phyloP scores from a whole-genome alignment of 2,797 vertebrate species.

The Sparidentex hasta region DNA sequence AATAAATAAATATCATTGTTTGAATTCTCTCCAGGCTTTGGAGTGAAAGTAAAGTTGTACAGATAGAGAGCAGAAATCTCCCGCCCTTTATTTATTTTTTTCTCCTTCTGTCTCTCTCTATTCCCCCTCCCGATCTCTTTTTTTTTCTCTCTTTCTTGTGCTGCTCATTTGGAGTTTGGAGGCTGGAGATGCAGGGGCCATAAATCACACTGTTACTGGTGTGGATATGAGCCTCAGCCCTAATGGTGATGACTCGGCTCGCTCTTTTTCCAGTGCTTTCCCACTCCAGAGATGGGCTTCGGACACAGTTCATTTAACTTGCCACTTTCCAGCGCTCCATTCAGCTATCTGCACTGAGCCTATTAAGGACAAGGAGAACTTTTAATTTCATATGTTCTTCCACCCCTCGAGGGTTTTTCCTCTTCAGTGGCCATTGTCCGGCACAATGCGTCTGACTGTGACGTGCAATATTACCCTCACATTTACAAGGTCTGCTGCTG shows the following conservation, averaged over 20 bases:
- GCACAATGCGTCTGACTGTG: conserved; percentile 55
- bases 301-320: conserved; percentile 87
- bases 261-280: conserved; percentile 79
- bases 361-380: conserved; percentile 82
- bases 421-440: conserved; percentile 69
- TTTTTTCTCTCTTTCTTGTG: conserved; percentile 46
- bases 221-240: conserved; percentile 78
- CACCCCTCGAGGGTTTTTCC: conserved; percentile 72
- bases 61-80: conserved; percentile 58
- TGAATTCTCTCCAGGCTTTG: conserved; percentile 46
- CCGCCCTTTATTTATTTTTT: neutral
- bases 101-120: conserved; percentile 45
- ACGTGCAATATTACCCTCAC: conserved; percentile 53
- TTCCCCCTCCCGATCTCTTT: conserved; percentile 58
- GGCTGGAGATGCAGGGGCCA: conserved; percentile 73
- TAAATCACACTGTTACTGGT: conserved; percentile 83
- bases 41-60: conserved; percentile 69
- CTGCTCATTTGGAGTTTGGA: conserved; percentile 80
- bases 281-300: conserved; percentile 82
- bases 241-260: conserved; percentile 85
- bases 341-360: conserved; percentile 77
- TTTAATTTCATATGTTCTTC: conserved; percentile 86
- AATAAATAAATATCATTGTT: conserved; percentile 42
- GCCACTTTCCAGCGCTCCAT: conserved; percentile 72
- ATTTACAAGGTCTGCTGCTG: conserved; percentile 52